These are phyloP conservation scores for Arrhopalites spinosus DNA, from an alignment of 2,888 invertebrate species.

Conservation along the genomic window DNA sequence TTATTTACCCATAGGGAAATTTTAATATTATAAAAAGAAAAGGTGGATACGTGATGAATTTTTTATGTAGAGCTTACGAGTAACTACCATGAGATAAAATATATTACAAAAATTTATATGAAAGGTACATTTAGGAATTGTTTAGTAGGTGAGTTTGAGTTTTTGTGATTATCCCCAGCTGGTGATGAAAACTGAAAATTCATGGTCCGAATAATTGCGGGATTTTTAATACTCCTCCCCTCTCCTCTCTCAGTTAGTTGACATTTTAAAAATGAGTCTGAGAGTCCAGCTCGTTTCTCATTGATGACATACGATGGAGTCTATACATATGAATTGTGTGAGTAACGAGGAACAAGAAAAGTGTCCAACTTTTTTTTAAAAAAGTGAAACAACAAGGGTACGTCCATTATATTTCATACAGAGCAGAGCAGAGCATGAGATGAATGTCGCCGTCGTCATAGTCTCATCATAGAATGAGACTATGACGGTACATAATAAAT, in stretches of 20 bases:
- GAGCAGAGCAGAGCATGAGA: background rate
- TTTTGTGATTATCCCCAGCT: constrained; percentile 17
- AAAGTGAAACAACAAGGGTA: no score
- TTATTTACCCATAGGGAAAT: background rate
- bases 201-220: constrained; percentile 39
- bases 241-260: constrained; percentile 12
- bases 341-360: no score
- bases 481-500: constrained; percentile 32
- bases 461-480: constrained; percentile 18
- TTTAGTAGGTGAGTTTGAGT: background rate
- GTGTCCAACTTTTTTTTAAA: no score
- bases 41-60: background rate
- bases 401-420: constrained; percentile 25
- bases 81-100: background rate
- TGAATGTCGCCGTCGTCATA: constrained; percentile 35
- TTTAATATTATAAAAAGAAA: background rate
- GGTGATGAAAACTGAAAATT: constrained; percentile 37
- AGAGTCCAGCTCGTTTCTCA: constrained; percentile 38
- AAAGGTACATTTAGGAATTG: no score
- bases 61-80: background rate
- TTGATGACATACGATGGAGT: constrained; percentile 32
- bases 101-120: no score
- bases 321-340: background rate
- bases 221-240: constrained; percentile 31
- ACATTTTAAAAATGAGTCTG: constrained; percentile 33